phyloP scores from a whole-genome alignment of 2,888 invertebrate species.

The Volucella zonaria region DNA sequence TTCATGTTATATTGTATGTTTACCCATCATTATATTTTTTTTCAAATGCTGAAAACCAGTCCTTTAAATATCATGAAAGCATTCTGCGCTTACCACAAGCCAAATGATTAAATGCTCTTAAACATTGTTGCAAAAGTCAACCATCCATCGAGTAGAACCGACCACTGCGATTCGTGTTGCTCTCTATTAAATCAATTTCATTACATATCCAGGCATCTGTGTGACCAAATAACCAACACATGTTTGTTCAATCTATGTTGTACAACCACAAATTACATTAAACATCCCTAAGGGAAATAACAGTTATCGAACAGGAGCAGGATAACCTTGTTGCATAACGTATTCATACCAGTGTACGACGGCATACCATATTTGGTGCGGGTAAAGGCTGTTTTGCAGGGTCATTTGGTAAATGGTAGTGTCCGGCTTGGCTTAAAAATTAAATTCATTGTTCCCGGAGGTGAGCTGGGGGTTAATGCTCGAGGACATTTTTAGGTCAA shows the following conservation, averaged over 20 bases:
- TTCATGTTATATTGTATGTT: no score
- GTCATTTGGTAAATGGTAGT: neutral
- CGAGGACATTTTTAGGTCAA: neutral
- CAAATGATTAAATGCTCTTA: neutral
- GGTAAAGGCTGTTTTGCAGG: neutral
- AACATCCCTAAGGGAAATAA: constrained; percentile 25
- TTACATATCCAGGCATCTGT: constrained; percentile 56
- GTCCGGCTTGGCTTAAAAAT: neutral
- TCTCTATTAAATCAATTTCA: constrained; percentile 53
- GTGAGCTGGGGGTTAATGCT: neutral
- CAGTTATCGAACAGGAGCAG: constrained; percentile 14
- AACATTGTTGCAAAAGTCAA: constrained; percentile 26
- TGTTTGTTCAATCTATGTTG: constrained; percentile 53
- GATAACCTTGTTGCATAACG: constrained; percentile 49
- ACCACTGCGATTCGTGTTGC: constrained; percentile 42
- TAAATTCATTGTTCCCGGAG: neutral
- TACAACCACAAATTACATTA: constrained; percentile 55
- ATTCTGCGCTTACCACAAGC: no score
- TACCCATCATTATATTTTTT: no score
- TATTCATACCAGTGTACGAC: constrained; percentile 25
- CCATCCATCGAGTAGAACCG: constrained; percentile 17
- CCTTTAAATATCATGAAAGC: no score
- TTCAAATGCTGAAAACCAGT: no score
- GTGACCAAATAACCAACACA: constrained; percentile 47
- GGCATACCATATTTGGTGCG: constrained; percentile 18